These are phyloP conservation scores for Diploscapter pachys DNA, from an alignment of 1,140 invertebrate genomes.

Conservation along the genomic window DNA sequence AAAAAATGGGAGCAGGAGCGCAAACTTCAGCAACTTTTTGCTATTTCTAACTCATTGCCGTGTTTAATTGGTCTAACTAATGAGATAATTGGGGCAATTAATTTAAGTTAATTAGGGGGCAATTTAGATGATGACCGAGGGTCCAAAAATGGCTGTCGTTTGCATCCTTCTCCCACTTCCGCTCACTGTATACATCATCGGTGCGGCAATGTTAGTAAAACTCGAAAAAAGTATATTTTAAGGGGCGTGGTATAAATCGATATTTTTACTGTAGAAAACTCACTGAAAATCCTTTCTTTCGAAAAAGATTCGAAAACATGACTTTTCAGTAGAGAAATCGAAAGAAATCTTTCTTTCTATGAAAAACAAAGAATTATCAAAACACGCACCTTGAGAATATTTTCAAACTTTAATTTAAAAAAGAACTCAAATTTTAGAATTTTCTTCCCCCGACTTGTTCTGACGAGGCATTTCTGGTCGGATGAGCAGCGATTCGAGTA, in stretches of 20 bases:
- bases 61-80: not conserved
- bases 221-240: not conserved
- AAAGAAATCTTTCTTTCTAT: not conserved
- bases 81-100: not conserved
- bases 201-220: constrained; percentile 43
- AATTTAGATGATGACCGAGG: constrained; percentile 41
- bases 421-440: constrained; percentile 36
- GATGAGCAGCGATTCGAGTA: constrained; percentile 42
- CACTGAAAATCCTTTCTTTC: no score
- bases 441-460: constrained; percentile 46
- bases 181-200: constrained; percentile 40
- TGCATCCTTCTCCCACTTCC: constrained; percentile 40
- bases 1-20: no score
- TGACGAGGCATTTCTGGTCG: constrained; percentile 47
- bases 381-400: no score
- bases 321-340: not conserved
- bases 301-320: no score
- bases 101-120: not conserved
- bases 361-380: no score
- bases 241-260: not conserved
- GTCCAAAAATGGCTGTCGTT: constrained; percentile 43
- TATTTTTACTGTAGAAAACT: constrained; percentile 10
- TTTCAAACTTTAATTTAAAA: not conserved
- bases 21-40: no score
- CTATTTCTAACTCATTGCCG: not conserved